Base-by-base conservation (phyloP, 2,113 vertebrate genomes). In the Melanerpes aurifrons region DNA sequence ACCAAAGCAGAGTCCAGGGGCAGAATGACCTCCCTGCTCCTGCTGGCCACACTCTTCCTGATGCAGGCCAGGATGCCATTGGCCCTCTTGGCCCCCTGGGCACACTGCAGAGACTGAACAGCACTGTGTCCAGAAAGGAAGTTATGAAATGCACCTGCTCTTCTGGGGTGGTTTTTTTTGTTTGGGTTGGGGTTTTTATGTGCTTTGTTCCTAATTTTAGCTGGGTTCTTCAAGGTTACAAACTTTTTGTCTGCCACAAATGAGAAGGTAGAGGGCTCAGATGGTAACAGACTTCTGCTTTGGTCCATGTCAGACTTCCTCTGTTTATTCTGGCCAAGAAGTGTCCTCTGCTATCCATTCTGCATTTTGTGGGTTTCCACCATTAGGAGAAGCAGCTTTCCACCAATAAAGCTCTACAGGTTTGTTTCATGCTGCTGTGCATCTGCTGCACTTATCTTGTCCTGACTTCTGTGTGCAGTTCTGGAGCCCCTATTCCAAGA, bases 251-350 rank as follows among this genome's bases (percentile, higher is more conserved):
- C 29, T 73, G 47, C 28, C 24, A 80, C 40, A 56, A 94, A 37
- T 37, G 37, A 37, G 37, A 37, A 37, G 7, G 37, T 37, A 37
- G 37, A 37, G 37, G 37, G 43, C 20, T 58, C 31, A 92, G 91
- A 91, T 61, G 37, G 57, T 71, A 67, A 59, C 26, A 35, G 35
- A 8, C 19, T 81, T 88, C 62, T 75, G 22, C 79, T 88, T 88
- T 68, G 29, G 47, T 89, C 26, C 56, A 6, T 47, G 63, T 94
- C 57, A 61, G 26, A 45, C 54, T 90, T 93, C 43, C n/a, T 78
- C 25, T 64, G 37, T 91, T 95, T 88, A 61, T 90, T 92, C 82
- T 92, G 82, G 40, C 78, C 61, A 22, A 24, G 67, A 74, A 57
- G 3, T 48, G 15, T 73, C 29, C 47, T 91, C 94, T 86, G 54